Evolutionary conservation across 2,888 invertebrate species (phyloP), one percentile per base, ranked within the genome.

Genomic region (Drosophila monieri): DNA sequence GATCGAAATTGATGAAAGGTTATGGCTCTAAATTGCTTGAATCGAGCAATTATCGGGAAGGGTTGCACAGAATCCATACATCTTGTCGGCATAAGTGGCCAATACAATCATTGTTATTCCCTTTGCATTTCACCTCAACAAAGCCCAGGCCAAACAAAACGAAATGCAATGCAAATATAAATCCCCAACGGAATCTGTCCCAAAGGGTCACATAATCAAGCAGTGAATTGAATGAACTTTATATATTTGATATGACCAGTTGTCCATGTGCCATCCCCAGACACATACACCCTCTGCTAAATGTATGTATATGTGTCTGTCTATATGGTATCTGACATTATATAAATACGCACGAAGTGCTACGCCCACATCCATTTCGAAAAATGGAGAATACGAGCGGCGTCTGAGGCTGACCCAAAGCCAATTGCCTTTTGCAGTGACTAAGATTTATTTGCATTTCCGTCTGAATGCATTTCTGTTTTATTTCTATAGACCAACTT

Each of bases 361-460:
- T 53, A 32, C 52, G 58, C 69, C 67, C 67, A 67, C 67, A 47
- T 68, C 49, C 62, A 62, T 62, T 62, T 64, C 64, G 30, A 64
- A 44, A 44, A 44, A 51, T 51, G 44, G 35, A 61, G 46, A 46
- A 23, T 21, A 46, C 46, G n/a, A 41, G 30, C 62, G 62, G 21
- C 62, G 62, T 52, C 64, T 51, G 64, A 46, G 51, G 41, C 76
- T 77, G 80, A 77, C 78, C 71, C 69, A 83, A 73, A 80, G 77
- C 80, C 83, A 80, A 80, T 83, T 84, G 83, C 80, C 77, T 81
- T 80, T 54, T 60, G 61, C 71, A 75, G 73, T 80, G 84, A 80
- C 77, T 80, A 83, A 83, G 80, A 80, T 80, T 80, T 80, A 80
- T 80, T 83, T 80, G 80, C 80, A 80, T 80, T 83, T 83, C 80